Evolutionary conservation across 2,113 vertebrate genomes (phyloP).

Genomic region (Peromyscus californicus): DNA sequence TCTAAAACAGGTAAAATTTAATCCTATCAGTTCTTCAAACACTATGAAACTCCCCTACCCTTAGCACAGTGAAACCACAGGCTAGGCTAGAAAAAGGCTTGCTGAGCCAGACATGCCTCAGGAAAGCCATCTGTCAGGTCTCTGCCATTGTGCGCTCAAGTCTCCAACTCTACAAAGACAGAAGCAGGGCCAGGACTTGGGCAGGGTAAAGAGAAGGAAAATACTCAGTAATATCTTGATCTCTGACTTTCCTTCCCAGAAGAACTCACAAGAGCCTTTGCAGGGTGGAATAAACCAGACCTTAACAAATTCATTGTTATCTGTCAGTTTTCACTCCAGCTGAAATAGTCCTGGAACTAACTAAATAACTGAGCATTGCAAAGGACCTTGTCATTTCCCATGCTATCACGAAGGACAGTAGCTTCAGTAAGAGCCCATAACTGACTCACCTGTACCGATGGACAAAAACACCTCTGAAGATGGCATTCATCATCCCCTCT

Average conservation of each 20-base stretch:
- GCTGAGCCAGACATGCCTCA: background rate
- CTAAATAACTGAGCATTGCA: background rate
- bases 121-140: constrained; percentile 3
- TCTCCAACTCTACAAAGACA: constrained; percentile 26
- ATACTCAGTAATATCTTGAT: background rate
- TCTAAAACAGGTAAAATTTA: background rate
- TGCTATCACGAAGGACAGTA: background rate
- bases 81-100: background rate
- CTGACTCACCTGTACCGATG: constrained; percentile 92
- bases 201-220: background rate
- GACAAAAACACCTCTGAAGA: constrained; percentile 95
- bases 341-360: background rate
- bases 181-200: background rate
- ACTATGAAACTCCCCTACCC: background rate
- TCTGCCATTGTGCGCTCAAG: background rate
- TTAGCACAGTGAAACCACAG: constrained; percentile 17
- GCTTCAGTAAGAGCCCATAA: background rate
- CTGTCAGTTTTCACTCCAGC: constrained; percentile 17
- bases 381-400: background rate
- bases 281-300: background rate
- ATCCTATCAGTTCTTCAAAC: background rate
- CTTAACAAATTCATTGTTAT: constrained; percentile 15
- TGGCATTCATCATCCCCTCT: constrained; percentile 91
- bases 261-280: constrained; percentile 34
- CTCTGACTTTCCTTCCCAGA: constrained; percentile 39